These are phyloP conservation scores for Cololabis saira DNA, from an alignment of 2,113 vertebrate genomes.

Conservation along the genomic window DNA sequence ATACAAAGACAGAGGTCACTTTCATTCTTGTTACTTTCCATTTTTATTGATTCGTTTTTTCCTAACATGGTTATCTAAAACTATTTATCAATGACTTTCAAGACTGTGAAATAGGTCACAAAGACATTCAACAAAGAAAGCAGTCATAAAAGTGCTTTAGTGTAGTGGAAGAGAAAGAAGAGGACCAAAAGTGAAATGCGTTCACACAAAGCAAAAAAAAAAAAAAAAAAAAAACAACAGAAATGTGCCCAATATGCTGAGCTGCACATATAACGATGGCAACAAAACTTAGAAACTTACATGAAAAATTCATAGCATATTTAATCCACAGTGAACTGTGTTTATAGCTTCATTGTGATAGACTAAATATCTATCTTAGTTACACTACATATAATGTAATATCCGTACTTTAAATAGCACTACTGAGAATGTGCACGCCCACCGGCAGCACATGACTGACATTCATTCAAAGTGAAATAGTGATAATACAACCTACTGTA, in stretches of 20 bases:
- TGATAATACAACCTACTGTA: constrained; percentile 3
- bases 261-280: constrained; percentile 14
- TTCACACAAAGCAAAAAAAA: constrained; percentile 42
- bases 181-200: constrained; percentile 43
- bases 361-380: constrained; percentile 55
- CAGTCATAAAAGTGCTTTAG: constrained; percentile 81
- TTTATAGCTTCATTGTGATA: constrained; percentile 76
- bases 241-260: constrained; percentile 4
- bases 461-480: constrained; percentile 52
- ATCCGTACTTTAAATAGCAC: constrained; percentile 71
- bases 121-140: constrained; percentile 28
- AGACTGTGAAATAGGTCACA: not conserved
- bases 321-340: constrained; percentile 41
- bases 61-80: not conserved
- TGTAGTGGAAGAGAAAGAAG: constrained; percentile 85
- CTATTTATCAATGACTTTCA: not conserved
- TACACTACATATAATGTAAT: constrained; percentile 48
- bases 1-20: too few relatives aligned
- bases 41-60: not conserved
- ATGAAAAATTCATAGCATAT: constrained; percentile 57
- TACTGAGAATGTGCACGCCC: constrained; percentile 52
- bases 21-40: too few relatives aligned
- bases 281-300: constrained; percentile 23
- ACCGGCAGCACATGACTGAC: constrained; percentile 29
- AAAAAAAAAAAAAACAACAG: not conserved